phyloP scores from a whole-genome alignment of 2,888 invertebrate genomes.

The Lasius platythorax region DNA sequence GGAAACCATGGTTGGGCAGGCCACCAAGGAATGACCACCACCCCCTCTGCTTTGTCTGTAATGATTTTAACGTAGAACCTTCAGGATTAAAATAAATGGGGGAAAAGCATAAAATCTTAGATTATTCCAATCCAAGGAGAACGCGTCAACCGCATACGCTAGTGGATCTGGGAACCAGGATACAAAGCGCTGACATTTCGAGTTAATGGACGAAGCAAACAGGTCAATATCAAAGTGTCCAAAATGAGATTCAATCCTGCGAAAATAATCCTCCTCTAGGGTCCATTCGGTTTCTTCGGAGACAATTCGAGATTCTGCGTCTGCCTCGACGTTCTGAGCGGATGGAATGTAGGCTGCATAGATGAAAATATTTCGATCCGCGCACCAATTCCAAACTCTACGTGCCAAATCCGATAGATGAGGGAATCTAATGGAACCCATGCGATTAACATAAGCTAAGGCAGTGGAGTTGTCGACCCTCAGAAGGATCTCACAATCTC shows the following conservation, averaged over 20 bases:
- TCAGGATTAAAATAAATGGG: slow-evolving; percentile 1
- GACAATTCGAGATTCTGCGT: neutral
- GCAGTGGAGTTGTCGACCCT: slow-evolving; percentile 10
- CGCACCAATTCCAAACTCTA: neutral
- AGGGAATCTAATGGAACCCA: neutral
- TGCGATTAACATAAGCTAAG: neutral
- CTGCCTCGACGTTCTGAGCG: slow-evolving; percentile 9
- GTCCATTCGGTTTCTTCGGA: slow-evolving; percentile 19
- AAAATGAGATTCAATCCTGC: neutral
- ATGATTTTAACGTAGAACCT: neutral
- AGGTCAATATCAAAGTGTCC: slow-evolving; percentile 25
- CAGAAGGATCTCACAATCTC: neutral
- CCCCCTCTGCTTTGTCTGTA: neutral
- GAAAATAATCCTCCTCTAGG: neutral
- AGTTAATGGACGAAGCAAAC: slow-evolving; percentile 14
- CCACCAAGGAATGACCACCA: slow-evolving; percentile 5
- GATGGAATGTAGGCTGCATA: neutral
- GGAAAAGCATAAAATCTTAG: slow-evolving; percentile 35
- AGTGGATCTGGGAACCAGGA: neutral
- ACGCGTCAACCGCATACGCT: neutral
- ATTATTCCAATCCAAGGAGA: neutral
- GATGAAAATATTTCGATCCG: neutral
- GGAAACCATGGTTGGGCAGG: slow-evolving; percentile 32
- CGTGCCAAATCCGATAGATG: neutral
- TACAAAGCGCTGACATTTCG: neutral